Evolutionary conservation across 2,113 vertebrate genomes (phyloP), one percentile per base, ranked within the genome.

Genomic region (Hucho hucho): DNA sequence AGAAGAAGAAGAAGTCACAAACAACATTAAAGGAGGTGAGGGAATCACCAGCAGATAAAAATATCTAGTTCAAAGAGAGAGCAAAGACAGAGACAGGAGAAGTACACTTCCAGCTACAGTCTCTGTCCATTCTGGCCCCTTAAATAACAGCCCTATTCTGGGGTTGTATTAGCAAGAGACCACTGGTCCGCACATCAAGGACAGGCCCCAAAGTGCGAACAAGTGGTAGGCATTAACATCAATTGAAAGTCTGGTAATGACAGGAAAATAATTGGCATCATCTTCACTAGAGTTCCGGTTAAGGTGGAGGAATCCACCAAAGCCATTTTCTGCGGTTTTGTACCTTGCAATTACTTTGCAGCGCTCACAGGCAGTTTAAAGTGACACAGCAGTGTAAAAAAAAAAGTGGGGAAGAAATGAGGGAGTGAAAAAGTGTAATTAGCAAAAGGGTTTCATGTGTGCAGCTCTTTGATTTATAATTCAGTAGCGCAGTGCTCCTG

Each of bases 401-500:
- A n/a, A 81, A 87, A 81, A 73, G 74, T 32, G n/a, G 4, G 26
- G 67, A 14, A 14, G n/a, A 58, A 76, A 70, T 75, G 77, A n/a
- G n/a, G n/a, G 69, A 83, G 76, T 11, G 43, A 53, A 69, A 87
- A 87, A 82, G 53, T 78, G 86, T 90, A 94, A 92, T 93, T 93
- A 94, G 88, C 87, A 73, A 84, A 53, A 83, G 66, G 77, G 88
- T 83, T 89, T 87, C 87, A 88, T 90, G 88, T 87, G 87, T 84
- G 83, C 78, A 4, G 70, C 80, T 72, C 92, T 93, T 94, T 94
- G 92, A 94, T 94, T 89, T 89, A 94, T 93, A 92, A 93, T 93
- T 94, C 90, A 92, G 86, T 79, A 84, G 67, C 76, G 53, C 43
- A 87, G 89, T 81, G 79, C 80, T 86, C 86, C 86, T 84, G 84